Evolutionary conservation across 2,888 invertebrate genomes (phyloP), one percentile per base, ranked within the genome.

Genomic region (Phengaris arion): DNA sequence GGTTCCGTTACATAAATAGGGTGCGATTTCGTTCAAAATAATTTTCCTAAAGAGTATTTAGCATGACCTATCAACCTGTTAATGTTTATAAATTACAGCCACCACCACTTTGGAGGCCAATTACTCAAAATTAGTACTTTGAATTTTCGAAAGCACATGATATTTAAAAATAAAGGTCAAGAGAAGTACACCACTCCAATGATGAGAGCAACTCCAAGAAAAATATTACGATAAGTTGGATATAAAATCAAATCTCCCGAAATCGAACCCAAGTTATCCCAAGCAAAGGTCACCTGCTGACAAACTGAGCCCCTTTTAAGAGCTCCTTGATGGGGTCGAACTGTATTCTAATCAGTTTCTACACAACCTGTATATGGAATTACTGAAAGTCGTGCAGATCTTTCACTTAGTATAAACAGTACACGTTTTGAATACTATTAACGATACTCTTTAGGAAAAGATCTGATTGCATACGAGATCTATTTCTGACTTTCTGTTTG

Each of bases 321-420:
- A 64, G 64, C 45, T 13, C 12, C 64, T 35, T 45, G 64, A 64
- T 64, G 64, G 35, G 64, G 45, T 12, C 64, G 64, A 64, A 12
- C 64, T 35, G 64, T 7, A 64, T 64, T 45, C 64, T 13, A 64
- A 64, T 64, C 64, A 55, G 55, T 1, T 64, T 22, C 35, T 45
- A 64, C 64, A 6, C 2, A 45, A 64, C 64, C 64, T 64, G 87
- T 89, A 89, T 88, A 89, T 86, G 84, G 86, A 88, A 87, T 87
- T 83, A 81, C 82, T 81, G 81, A 81, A 79, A 89, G 91, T 92
- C 92, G 92, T 92, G 93, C 90, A 84, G 91, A 92, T 92, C 87
- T 86, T 82, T 85, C 85, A 86, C 88, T 89, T 88, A 87, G 92
- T 89, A 92, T 92, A 91, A 91, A 89, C 89, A 86, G 84, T 89